A percentile compares a stretch with the other conserved stretches of the same genome.
These are phyloP conservation scores for Telmatochromis brachygnathus DNA, from an alignment of 2,113 vertebrate genomes.

Conservation along the genomic window DNA sequence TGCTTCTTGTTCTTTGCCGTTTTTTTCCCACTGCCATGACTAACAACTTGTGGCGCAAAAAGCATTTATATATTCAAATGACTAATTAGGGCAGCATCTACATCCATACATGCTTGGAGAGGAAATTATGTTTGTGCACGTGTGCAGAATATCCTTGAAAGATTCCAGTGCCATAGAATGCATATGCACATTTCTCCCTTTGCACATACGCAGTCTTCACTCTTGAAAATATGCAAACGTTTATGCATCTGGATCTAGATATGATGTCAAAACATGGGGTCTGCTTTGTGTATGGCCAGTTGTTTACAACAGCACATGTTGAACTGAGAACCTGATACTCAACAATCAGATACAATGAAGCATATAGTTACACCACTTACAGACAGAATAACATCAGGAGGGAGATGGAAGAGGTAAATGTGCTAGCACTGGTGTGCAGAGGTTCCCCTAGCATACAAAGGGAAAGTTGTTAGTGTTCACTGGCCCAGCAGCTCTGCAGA, in stretches of 20 bases:
- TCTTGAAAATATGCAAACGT: neutral
- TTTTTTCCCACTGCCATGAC: neutral
- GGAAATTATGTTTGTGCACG: neutral
- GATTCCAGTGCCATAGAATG: neutral
- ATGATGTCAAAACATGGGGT: neutral
- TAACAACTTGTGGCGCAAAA: neutral
- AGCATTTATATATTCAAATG: neutral
- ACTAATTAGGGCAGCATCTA: neutral
- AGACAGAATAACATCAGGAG: neutral
- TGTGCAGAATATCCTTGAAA: neutral
- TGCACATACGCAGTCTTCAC: neutral
- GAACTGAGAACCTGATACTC: neutral
- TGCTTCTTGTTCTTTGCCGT: neutral
- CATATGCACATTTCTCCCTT: neutral
- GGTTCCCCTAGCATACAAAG: conserved; percentile 44
- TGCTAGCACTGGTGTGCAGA: neutral
- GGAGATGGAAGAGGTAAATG: conserved; percentile 1
- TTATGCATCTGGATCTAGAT: neutral
- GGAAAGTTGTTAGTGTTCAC: conserved; percentile 53
- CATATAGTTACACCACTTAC: neutral
- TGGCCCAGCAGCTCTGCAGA: conserved; percentile 47
- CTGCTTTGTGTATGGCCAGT: neutral
- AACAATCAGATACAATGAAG: neutral
- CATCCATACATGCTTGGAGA: neutral
- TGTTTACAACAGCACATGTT: neutral